phyloP scores from a whole-genome alignment of 2,113 vertebrate species.

The Caracal caracal region DNA sequence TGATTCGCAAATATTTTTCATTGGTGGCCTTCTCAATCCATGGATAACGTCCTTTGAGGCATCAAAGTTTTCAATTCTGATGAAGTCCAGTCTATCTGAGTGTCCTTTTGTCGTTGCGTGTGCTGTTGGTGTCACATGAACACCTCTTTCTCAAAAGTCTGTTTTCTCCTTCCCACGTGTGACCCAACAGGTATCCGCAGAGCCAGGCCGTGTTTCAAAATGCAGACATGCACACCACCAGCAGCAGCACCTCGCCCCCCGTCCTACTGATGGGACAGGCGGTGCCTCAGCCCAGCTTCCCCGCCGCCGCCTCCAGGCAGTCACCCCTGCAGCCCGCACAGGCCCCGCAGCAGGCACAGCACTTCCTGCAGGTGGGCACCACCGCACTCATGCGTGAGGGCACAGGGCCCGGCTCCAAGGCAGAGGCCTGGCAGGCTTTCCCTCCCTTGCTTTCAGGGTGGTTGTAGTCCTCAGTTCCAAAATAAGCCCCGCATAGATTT shows the following conservation, averaged over 20 bases:
- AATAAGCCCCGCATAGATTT: neutral
- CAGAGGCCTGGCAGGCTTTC: too few relatives aligned
- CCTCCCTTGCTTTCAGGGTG: neutral
- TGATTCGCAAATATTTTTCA: neutral
- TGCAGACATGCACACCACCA: constrained; percentile 83
- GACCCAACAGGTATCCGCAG: constrained; percentile 83
- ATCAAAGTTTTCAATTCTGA: neutral
- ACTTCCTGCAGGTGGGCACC: constrained; percentile 86
- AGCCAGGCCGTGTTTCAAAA: constrained; percentile 83
- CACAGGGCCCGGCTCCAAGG: neutral
- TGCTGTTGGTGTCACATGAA: neutral
- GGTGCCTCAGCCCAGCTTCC: constrained; percentile 85
- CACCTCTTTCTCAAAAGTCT: neutral
- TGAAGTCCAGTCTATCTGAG: neutral
- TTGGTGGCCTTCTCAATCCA: neutral
- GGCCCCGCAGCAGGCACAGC: constrained; percentile 82
- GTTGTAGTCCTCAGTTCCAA: neutral
- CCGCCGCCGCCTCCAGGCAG: constrained; percentile 75
- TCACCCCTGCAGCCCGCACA: constrained; percentile 85
- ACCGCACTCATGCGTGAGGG: neutral
- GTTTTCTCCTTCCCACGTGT: neutral
- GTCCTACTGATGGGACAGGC: constrained; percentile 88
- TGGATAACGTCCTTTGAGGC: neutral
- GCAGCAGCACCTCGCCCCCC: constrained; percentile 77
- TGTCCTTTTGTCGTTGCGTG: neutral